Evolutionary conservation across 2,888 invertebrate species (phyloP).

Genomic region (Cephus rjabovi): DNA sequence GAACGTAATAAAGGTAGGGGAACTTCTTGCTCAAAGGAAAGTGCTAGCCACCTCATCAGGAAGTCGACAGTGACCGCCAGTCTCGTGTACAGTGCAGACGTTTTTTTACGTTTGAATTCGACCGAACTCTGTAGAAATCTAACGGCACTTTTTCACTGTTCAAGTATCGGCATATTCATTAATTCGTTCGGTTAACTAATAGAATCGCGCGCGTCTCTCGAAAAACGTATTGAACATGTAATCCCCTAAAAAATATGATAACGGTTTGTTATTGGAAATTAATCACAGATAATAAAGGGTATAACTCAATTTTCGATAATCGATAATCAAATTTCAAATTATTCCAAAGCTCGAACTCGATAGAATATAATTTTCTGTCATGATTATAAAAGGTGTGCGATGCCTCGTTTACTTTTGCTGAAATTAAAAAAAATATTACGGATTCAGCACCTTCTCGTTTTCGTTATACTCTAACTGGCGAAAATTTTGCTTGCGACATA

Average conservation of each 20-base stretch:
- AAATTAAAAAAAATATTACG: not conserved
- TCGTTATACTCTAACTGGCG: not conserved
- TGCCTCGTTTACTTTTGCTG: not conserved
- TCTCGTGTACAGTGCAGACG: conserved; percentile 25
- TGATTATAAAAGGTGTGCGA: too few relatives aligned
- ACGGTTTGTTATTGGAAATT: not conserved
- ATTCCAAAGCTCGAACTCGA: not conserved
- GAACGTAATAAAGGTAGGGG: conserved; percentile 25
- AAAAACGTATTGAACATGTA: not conserved
- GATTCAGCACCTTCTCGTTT: not conserved
- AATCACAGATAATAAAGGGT: not conserved
- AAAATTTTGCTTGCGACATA: not conserved
- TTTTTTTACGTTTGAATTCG: not conserved
- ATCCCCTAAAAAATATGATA: not conserved
- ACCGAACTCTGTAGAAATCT: not conserved
- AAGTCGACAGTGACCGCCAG: conserved; percentile 32
- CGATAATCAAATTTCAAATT: not conserved
- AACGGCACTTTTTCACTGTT: not conserved
- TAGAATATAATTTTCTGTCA: too few relatives aligned
- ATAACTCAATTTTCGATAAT: not conserved
- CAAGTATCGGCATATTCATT: not conserved
- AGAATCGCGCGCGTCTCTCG: not conserved
- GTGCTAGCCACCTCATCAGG: conserved; percentile 24
- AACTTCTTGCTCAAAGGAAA: conserved; percentile 28
- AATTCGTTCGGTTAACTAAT: not conserved